Percentiles rank a stretch among this genome's conserved stretches.
Conservation (phyloP, 1,140 invertebrate genomes). For the Himalopsyche phryganea region DNA sequence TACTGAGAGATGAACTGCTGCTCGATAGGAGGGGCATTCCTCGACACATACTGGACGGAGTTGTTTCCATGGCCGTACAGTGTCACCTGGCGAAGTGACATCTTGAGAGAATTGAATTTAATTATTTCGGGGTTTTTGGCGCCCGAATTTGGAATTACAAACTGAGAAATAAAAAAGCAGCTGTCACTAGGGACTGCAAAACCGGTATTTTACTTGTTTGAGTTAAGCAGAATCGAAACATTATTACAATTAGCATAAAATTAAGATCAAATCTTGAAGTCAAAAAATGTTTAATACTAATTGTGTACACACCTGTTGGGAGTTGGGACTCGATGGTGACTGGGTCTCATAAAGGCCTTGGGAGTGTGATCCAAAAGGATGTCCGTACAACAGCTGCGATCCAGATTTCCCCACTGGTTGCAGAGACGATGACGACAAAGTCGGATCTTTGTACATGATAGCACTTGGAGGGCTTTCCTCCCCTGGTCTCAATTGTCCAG, state of each 20-base stretch:
- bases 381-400: conserved; percentile 46
- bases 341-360: conserved; percentile 50
- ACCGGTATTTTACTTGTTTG: too few relatives aligned
- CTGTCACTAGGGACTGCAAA: too few relatives aligned
- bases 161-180: too few relatives aligned
- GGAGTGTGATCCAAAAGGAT: conserved; percentile 42
- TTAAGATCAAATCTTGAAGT: too few relatives aligned
- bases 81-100: conserved; percentile 46
- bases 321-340: conserved; percentile 51
- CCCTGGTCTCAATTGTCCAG: conserved; percentile 37
- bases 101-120: not conserved
- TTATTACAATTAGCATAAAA: too few relatives aligned
- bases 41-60: conserved; percentile 46
- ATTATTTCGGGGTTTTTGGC: too few relatives aligned
- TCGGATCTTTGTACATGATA: conserved; percentile 57
- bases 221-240: too few relatives aligned
- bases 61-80: conserved; percentile 50
- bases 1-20: conserved; percentile 44
- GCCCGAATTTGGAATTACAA: too few relatives aligned
- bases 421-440: conserved; percentile 54
- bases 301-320: conserved; percentile 47
- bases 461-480: conserved; percentile 47
- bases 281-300: too few relatives aligned
- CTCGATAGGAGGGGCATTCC: conserved; percentile 31
- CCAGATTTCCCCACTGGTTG: conserved; percentile 38